Evolutionary conservation across 1,140 invertebrate genomes (phyloP).

Genomic region (Meteorus sp.): DNA sequence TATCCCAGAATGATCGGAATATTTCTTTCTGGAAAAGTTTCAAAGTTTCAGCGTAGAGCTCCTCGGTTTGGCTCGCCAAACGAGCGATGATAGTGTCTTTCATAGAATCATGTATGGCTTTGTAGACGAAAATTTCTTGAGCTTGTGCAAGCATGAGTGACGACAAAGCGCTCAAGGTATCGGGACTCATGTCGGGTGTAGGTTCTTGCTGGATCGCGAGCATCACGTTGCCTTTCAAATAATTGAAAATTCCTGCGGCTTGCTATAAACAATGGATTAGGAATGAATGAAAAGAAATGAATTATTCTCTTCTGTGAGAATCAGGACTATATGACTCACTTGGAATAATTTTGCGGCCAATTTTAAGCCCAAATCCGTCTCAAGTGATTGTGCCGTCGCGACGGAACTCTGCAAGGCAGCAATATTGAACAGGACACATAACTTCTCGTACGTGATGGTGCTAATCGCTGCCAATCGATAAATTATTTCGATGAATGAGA

Average conservation of each 20-base stretch:
- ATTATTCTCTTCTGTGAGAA: too few relatives aligned
- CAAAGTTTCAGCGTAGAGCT: conserved; percentile 88
- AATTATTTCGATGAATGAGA: neutral
- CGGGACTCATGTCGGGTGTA: conserved; percentile 91
- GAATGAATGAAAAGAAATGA: too few relatives aligned
- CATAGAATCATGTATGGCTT: conserved; percentile 93
- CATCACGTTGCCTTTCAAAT: conserved; percentile 85
- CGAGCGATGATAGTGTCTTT: conserved; percentile 91
- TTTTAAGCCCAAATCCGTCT: conserved; percentile 93
- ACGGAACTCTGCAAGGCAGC: conserved; percentile 91
- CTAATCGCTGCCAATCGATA: conserved; percentile 68
- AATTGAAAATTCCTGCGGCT: conserved; percentile 87
- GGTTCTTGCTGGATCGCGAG: conserved; percentile 90
- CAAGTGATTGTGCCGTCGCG: conserved; percentile 81
- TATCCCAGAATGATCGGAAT: conserved; percentile 84
- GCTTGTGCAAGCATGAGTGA: conserved; percentile 95
- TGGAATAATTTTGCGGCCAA: conserved; percentile 90
- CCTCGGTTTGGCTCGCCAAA: conserved; percentile 88
- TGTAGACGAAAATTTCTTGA: conserved; percentile 95
- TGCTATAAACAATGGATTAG: conserved; percentile 77
- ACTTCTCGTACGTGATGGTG: conserved; percentile 88
- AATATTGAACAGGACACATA: conserved; percentile 97
- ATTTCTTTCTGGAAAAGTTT: conserved; percentile 87
- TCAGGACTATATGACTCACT: conserved; percentile 56
- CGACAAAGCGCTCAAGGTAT: conserved; percentile 83